A percentile compares a stretch with the other conserved stretches of the same genome.
Evolutionary conservation across 23 tunicate genomes (phyloP).

Genomic region (Halocynthia roretzi): DNA sequence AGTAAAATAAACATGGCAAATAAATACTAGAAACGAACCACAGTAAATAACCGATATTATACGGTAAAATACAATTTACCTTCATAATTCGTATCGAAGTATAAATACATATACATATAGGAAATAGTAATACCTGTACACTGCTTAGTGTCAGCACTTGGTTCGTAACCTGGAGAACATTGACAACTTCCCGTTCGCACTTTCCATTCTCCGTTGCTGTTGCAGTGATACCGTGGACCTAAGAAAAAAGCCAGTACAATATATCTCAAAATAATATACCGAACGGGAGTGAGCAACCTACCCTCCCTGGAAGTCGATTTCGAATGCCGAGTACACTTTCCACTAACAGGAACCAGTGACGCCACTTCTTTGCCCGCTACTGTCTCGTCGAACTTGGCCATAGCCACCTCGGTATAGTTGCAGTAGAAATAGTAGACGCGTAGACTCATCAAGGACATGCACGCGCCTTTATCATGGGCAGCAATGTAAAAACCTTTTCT

Average conservation of each 20-base stretch:
- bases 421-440: slow-evolving; percentile 81
- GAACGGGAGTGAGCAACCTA: no score
- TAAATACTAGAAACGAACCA: no score
- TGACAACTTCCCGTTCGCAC: slow-evolving; percentile 58
- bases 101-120: not conserved
- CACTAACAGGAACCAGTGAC: slow-evolving; percentile 50
- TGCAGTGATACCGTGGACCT: slow-evolving; percentile 72
- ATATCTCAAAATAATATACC: no score
- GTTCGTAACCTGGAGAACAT: slow-evolving; percentile 61
- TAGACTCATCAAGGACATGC: slow-evolving; percentile 70
- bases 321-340: slow-evolving; percentile 31
- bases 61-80: no score
- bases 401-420: slow-evolving; percentile 45
- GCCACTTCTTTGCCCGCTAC: slow-evolving; percentile 58
- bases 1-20: no score
- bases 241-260: not conserved
- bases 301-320: no score
- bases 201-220: slow-evolving; percentile 79
- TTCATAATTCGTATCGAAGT: no score
- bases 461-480: slow-evolving; percentile 88
- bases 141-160: slow-evolving; percentile 19
- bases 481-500: slow-evolving; percentile 87
- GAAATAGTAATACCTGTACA: slow-evolving; percentile 40
- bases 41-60: no score
- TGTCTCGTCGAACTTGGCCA: slow-evolving; percentile 66